phyloP scores from a whole-genome alignment of 1,140 invertebrate genomes.

The Palaemon carinicauda region DNA sequence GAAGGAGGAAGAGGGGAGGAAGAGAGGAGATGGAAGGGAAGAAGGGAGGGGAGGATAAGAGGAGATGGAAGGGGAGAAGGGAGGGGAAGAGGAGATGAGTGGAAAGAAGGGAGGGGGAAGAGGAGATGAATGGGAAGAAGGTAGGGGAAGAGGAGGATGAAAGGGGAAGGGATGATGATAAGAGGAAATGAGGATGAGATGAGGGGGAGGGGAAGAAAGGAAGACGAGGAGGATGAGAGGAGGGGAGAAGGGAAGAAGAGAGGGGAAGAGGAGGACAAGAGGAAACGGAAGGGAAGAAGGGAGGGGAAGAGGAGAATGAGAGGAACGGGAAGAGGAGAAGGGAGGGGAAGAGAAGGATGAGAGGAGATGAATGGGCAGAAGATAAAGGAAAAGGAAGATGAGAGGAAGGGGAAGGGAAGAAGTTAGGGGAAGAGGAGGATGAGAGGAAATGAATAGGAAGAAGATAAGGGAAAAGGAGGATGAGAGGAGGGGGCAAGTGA shows the following conservation, averaged over 20 bases:
- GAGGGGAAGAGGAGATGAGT: background rate
- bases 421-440: background rate
- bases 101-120: background rate
- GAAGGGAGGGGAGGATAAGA: background rate
- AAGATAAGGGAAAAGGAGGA: background rate
- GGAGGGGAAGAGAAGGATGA: background rate
- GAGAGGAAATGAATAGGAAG: background rate
- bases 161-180: background rate
- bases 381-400: background rate
- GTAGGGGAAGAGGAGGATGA: background rate
- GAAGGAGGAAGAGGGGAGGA: background rate
- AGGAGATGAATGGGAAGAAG: background rate
- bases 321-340: background rate
- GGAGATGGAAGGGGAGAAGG: too few relatives aligned
- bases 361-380: background rate
- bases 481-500: background rate
- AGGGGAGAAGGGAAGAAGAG: background rate
- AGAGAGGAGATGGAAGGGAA: background rate
- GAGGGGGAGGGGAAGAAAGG: background rate
- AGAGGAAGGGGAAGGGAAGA: background rate
- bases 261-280: background rate
- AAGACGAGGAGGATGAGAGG: background rate
- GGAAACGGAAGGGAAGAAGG: too few relatives aligned
- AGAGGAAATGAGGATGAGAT: background rate
- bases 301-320: background rate